These are phyloP conservation scores for Mercenaria mercenaria DNA, from an alignment of 1,140 invertebrate species.

Conservation along the genomic window DNA sequence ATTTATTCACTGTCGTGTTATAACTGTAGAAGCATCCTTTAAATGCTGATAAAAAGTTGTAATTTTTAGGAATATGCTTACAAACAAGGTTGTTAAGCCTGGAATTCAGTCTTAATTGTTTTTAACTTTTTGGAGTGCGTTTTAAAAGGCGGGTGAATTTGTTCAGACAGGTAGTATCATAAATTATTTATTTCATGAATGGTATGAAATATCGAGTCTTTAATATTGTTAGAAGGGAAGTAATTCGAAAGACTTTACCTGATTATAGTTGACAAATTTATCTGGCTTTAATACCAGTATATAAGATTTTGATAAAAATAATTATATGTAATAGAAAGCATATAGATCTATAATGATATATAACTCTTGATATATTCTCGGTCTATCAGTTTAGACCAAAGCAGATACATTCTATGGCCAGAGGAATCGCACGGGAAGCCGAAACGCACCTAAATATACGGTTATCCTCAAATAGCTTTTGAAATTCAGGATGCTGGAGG, in stretches of 20 bases:
- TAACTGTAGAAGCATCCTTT: background rate
- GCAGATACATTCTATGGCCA: too few relatives aligned
- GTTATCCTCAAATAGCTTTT: background rate
- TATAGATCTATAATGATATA: too few relatives aligned
- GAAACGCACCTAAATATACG: too few relatives aligned
- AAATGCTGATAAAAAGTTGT: constrained; percentile 18
- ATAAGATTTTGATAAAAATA: too few relatives aligned
- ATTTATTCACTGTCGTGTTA: constrained; percentile 2
- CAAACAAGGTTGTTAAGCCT: constrained; percentile 16
- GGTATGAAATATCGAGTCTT: too few relatives aligned
- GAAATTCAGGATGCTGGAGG: background rate
- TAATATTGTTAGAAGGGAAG: background rate
- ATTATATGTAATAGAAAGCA: too few relatives aligned
- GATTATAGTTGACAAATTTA: background rate
- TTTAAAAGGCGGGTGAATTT: background rate
- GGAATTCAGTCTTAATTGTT: constrained; percentile 56
- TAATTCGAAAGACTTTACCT: constrained; percentile 12
- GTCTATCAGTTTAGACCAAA: too few relatives aligned
- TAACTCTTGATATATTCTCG: too few relatives aligned
- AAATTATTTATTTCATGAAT: background rate
- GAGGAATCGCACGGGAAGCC: too few relatives aligned
- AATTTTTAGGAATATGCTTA: constrained; percentile 29
- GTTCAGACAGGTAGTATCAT: background rate
- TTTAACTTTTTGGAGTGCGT: background rate
- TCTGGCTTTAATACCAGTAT: background rate